Base-by-base conservation (phyloP, 2,113 vertebrate genomes). In the Cynoglossus semilaevis region DNA sequence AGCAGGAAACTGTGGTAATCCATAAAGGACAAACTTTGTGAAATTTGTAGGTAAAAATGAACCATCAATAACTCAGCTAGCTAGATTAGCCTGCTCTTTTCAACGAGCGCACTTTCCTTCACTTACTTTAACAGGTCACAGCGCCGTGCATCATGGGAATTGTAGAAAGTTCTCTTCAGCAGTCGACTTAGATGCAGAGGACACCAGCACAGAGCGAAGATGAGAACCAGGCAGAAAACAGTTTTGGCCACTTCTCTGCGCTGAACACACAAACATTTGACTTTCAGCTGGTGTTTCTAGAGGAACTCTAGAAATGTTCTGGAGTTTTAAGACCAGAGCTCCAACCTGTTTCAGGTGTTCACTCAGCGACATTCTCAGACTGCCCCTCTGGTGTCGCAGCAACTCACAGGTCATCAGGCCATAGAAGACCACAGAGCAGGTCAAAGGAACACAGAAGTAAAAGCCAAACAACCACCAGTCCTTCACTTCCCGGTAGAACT, bases 401-500 rank as follows among this genome's bases (percentile, higher is more conserved):
- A 98, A 96, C 89, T 97, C 93, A 29, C 89, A 90, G 38, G 94
- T 96, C 96, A 98, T 99, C 63, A 98, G 87, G 0, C 93, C 92
- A 70, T 99, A 98, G 85, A 99, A 99, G 44, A 97, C 78, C 0
- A 91, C 94, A 0, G 95, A 96, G 37, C 93, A 97, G 1, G 83
- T 77, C 84, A 98, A 72, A 0, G 96, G 95, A 55, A 97, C 90
- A 63, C 94, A 96, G 90, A 98, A 98, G 70, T 99, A 99, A 82
- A 96, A 95, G 4, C 93, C 93, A n/a, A 99, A 96, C 35, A 97
- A 72, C 96, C 96, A 99, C 96, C 96, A 99, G 74, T 96, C 94
- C 83, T 98, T 99, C 0, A 73, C 92, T 0, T 92, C 76, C 17
- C 87, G 83, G 84, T 99, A 99, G 75, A 95, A 93, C 95, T 97